Evolutionary conservation across 2,113 vertebrate genomes (phyloP), one percentile per base, ranked within the genome.

Genomic region (Myotis lucifugus): DNA sequence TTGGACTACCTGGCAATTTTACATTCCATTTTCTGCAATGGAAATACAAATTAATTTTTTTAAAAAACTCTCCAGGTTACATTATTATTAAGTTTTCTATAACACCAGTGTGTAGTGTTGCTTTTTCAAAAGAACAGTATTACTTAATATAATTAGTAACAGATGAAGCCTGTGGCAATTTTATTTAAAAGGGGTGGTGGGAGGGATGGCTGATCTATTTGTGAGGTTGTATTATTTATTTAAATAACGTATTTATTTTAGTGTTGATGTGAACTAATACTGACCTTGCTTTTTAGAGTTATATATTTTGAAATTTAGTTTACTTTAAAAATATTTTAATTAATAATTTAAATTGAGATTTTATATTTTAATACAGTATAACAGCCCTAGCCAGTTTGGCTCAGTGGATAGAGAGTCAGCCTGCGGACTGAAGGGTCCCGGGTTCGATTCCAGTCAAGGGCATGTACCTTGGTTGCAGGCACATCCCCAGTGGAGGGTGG

Each of bases 111-210:
- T 85, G 21, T 79, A 54, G 29, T 91, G 17, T 91, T 73, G 15
- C 27, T 94, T 88, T 96, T 95, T 82, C 34, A 90, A 88, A 82
- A 95, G 67, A 95, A 90, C 95, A 91, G 78, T 95, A 61, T 88
- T 96, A 56, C 81, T 96, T 96, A 96, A 95, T 92, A 40, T 96
- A 95, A 93, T 96, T 95, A 93, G 29, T 67, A 85, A 64, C 79
- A 95, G 77, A 88, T 93, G 83, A 95, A 73, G 14, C 50, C 29
- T 64, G 37, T 93, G 61, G 61, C 19, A 40, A 2, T 91, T 85
- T 81, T 96, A 84, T 91, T 97, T 89, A 52, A 59, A 85, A 89
- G 48, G 23, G 21, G 34, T 12, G 9, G 19, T 56, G 6, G 18
- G 21, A 40, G 23, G 15, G 32, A 32, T 93, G 25, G 52, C 61